Base-by-base conservation (phyloP, 2,888 invertebrate genomes). In the Eilema griseolum region DNA sequence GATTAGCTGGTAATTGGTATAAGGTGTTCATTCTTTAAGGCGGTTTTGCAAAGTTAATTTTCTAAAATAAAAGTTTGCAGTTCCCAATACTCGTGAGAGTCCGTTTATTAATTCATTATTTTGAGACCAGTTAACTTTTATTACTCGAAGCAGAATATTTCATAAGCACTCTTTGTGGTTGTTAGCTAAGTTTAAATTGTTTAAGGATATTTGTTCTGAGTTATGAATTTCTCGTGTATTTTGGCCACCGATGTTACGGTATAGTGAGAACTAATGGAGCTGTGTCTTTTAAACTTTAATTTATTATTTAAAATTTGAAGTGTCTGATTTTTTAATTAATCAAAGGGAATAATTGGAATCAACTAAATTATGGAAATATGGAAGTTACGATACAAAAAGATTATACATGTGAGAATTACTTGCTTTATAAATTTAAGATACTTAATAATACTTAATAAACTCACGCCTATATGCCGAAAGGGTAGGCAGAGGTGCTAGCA, bases 141-240 rank as follows among this genome's bases (percentile, higher is more conserved):
- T 62, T 33, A 10, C 26, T 66, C 20, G 7, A 24, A 46, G 24
- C 26, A 41, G 12, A 28, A 20, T 59, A 61, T 31, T 56, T 67
- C 31, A 24, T 33, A 56, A 67, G 52, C 24, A 24, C 8, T 67
- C 56, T 41, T 61, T 61, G 23, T 14, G 41, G n/a, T 67, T 67
- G 61, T 61, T 24, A 31, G 46, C 16, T 20, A 31, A 61, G 61
- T 67, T 67, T 52, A 61, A 52, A 11, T 28, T 24, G 28, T n/a
- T 46, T 56, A 33, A 52, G 52, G 31, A 11, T 61, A 46, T 46
- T 61, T 23, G 23, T 23, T 12, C 12, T 12, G 33, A 33, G 33
- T 62, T 62, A 7, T 20, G n/a, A 61, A 31, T 61, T 61, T n/a
- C n/a, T 61, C n/a, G n/a, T 60, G 52, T n/a, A 52, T 52, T 52